Percentiles rank a stretch among this genome's conserved stretches.
Evolutionary conservation across 1,140 invertebrate species (phyloP).

Genomic region (Bombus huntii): DNA sequence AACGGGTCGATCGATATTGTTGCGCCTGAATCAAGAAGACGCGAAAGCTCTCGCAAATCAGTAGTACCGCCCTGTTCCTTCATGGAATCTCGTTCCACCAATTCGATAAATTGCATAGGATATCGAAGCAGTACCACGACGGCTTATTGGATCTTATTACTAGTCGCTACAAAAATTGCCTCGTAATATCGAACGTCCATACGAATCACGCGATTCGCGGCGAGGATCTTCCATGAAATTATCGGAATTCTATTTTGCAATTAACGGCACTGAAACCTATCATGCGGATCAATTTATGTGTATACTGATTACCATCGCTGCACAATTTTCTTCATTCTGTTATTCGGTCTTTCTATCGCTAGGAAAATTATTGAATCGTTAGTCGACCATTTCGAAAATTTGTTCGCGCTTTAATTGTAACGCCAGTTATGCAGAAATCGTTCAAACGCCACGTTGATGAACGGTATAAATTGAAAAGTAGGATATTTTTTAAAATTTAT

Average conservation of each 20-base stretch:
- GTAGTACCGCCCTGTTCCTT: background rate
- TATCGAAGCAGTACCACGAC: background rate
- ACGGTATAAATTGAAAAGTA: background rate
- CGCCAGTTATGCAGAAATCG: background rate
- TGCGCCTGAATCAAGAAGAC: background rate
- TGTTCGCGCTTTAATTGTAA: background rate
- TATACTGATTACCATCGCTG: background rate
- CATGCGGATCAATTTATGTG: background rate
- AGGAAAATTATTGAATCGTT: background rate
- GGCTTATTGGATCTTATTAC: constrained; percentile 37
- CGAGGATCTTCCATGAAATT: constrained; percentile 34
- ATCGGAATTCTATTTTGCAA: constrained; percentile 48
- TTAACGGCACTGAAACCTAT: background rate
- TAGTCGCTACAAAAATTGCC: constrained; percentile 22
- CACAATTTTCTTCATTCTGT: background rate
- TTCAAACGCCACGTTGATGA: background rate
- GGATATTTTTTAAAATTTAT: too few relatives aligned
- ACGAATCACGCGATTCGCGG: background rate
- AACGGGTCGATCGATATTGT: background rate
- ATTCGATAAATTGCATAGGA: constrained; percentile 24
- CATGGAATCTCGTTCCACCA: constrained; percentile 19
- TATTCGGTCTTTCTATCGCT: background rate
- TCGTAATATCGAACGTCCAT: background rate
- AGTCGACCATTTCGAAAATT: background rate
- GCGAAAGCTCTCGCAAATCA: background rate